Evolutionary conservation across 2,888 invertebrate species (phyloP).

Genomic region (Thyatira batis): DNA sequence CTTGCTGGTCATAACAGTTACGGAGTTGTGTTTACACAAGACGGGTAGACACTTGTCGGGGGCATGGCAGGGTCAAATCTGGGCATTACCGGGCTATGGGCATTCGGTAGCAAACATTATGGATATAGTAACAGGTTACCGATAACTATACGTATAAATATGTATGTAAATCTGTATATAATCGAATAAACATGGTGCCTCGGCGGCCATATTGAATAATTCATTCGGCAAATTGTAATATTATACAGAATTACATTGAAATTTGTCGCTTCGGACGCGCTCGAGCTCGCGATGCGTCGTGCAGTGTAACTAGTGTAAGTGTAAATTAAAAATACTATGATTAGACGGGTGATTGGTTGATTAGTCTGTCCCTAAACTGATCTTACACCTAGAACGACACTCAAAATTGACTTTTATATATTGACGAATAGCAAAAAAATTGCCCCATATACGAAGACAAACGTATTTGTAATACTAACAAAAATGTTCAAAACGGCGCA

Average conservation of each 20-base stretch:
- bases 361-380: background rate
- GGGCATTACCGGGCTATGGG: background rate
- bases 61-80: background rate
- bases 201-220: constrained; percentile 68
- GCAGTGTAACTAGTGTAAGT: constrained; percentile 6
- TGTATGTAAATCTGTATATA: constrained; percentile 49
- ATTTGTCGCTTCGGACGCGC: constrained; percentile 61
- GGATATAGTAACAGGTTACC: constrained; percentile 36
- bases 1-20: background rate
- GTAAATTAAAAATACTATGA: constrained; percentile 2
- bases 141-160: constrained; percentile 33
- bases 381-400: too few species aligned
- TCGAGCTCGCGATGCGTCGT: constrained; percentile 39
- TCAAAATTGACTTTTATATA: too few species aligned
- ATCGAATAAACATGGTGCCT: constrained; percentile 61
- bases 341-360: background rate
- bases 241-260: constrained; percentile 70
- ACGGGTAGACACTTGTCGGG: background rate
- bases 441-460: too few species aligned
- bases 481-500: too few species aligned
- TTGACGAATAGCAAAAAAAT: too few species aligned
- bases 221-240: constrained; percentile 75
- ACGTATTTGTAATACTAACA: too few species aligned
- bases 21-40: background rate
- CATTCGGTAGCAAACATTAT: constrained; percentile 10